Base-by-base conservation (phyloP, 2,888 invertebrate species). In the Orthosia incerta region DNA sequence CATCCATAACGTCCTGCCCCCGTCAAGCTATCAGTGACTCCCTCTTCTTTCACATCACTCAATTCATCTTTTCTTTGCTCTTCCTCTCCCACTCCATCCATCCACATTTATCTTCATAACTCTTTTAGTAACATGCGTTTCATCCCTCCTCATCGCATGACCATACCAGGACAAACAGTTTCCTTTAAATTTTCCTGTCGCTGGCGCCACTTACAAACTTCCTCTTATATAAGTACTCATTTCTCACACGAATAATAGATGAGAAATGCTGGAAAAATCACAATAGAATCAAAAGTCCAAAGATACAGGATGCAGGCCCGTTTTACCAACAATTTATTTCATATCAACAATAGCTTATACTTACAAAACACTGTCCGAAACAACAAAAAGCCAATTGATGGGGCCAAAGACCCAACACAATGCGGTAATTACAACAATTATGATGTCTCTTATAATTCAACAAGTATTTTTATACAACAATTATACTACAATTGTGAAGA, bases 361-460 rank as follows among this genome's bases (percentile, higher is more conserved):
- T 56, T 23, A 66, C 60, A 56, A 62, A 68, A 74, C 66, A 64
- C 64, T 60, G 23, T 60, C 31, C 59, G 56, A 70, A 80, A 57
- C 53, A 48, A 71, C 66, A 82, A 82, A 84, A 82, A 84, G 26
- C 5, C 61, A 81, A 76, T 80, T 80, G 72, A 69, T 66, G 78
- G 56, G 71, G 59, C 66, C 70, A 74, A 78, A 82, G 71, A 76
- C 76, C 71, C 50, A 60, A 48, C 64, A 74, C 83, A 83, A 78
- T 70, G 56, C 67, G 62, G 72, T 74, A 72, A 82, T 82, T 70
- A 82, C 66, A 65, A 73, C 77, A 85, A 82, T 85, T 78, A 83
- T 69, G 55, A 70, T 57, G 46, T 69, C 72, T 62, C 59, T 71
- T 80, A 69, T 46, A 55, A 61, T 69, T 13, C 26, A 56, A 84